Evolutionary conservation across 2,113 vertebrate species (phyloP).

Genomic region (Motacilla tschutschensis): DNA sequence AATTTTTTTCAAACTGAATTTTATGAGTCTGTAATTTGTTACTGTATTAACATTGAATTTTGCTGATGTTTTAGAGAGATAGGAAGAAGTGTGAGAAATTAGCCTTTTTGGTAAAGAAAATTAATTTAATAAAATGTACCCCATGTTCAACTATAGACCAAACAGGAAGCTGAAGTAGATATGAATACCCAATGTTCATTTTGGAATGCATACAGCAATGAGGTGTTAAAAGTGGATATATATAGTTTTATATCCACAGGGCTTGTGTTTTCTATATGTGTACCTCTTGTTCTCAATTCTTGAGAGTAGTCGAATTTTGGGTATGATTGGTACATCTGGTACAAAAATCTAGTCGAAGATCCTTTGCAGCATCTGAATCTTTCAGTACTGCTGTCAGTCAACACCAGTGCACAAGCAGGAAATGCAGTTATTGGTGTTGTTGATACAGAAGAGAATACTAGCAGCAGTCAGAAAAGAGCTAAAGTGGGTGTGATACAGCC

Average conservation of each 20-base stretch:
- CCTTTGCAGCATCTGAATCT: not conserved
- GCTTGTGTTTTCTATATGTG: not conserved
- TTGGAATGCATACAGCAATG: not conserved
- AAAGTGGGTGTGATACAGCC: not conserved
- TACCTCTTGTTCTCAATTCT: not conserved
- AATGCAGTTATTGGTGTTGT: not conserved
- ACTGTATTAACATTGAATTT: not conserved
- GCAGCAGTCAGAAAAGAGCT: not conserved
- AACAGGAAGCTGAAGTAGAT: not conserved
- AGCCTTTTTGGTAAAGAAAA: not conserved
- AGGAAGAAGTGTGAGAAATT: not conserved
- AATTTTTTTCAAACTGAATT: not conserved
- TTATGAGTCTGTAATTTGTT: not conserved
- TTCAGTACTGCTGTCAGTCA: not conserved
- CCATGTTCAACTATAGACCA: not conserved
- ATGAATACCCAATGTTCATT: not conserved
- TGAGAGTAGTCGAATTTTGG: not conserved
- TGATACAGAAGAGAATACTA: not conserved
- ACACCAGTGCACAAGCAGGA: not conserved
- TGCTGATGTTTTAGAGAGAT: not conserved
- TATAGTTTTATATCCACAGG: not conserved
- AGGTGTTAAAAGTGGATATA: not conserved
- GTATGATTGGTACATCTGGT: not conserved
- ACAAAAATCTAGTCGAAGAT: not conserved
- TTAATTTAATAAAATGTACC: not conserved